Conservation (phyloP, 2,113 vertebrate species). For the Hippopotamus amphibius region DNA sequence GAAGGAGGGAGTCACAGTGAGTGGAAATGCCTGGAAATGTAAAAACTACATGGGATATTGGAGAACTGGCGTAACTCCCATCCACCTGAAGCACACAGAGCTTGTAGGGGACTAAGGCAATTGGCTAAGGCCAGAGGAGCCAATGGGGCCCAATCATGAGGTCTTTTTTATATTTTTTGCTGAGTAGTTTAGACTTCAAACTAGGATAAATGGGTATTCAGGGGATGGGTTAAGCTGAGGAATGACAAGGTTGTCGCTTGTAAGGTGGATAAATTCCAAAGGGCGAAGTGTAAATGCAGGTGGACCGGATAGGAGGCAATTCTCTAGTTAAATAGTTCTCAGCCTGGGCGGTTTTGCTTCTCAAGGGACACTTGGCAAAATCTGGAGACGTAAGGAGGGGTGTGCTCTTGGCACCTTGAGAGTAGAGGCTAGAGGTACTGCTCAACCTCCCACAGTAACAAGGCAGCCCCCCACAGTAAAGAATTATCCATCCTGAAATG, state of each 20-base stretch:
- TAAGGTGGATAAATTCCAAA: background rate
- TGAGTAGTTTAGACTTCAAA: constrained; percentile 7
- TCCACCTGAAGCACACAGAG: background rate
- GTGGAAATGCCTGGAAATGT: background rate
- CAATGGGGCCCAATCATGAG: background rate
- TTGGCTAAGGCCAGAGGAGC: background rate
- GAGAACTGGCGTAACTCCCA: background rate
- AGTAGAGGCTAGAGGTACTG: background rate
- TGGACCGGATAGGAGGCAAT: background rate
- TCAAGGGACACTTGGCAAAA: background rate
- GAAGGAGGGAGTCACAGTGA: background rate
- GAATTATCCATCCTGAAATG: background rate
- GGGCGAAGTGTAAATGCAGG: background rate
- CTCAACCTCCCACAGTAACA: background rate
- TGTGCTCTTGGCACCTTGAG: background rate
- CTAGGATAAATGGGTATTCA: background rate
- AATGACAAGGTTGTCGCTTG: background rate
- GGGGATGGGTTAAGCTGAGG: background rate
- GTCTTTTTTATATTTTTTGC: background rate
- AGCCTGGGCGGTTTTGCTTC: background rate
- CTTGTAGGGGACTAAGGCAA: background rate
- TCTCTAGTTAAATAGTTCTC: background rate
- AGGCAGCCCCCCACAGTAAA: background rate
- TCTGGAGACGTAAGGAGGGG: background rate
- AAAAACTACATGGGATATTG: background rate